Base-by-base conservation (phyloP, 2,113 vertebrate genomes). In the Cephalopholis sonnerati region DNA sequence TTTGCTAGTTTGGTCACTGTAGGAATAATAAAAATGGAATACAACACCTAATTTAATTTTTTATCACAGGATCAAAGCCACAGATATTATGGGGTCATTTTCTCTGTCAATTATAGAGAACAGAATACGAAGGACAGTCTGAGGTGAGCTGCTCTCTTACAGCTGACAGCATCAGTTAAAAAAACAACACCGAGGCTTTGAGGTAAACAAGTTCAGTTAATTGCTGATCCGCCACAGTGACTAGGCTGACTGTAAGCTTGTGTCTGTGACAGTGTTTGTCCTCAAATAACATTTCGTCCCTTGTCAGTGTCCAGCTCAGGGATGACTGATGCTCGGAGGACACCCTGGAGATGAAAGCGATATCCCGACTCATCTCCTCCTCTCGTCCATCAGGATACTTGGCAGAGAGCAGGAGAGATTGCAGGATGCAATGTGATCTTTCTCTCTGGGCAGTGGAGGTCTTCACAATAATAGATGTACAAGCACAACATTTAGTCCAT, bases 321-420 rank as follows among this genome's bases (percentile, higher is more conserved):
- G 4, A 61, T 62, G 76, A 79, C 57, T 29, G 53, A 73, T 29
- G 61, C 46, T 70, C 44, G n/a, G 41, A 71, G 41, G 75, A 66
- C 67, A 67, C 74, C 67, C 55, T 36, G 64, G 61, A 69, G 74
- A 86, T 50, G 63, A 77, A 71, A 58, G 55, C 55, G 41, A 82
- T 46, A 57, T 77, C 39, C 7, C 4, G 2, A 7, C 16, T 48
- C 1, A 5, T 57, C 71, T 70, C 78, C 32, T 59, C 53, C 53
- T 62, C 29, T 77, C 64, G 58, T 70, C 67, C 69, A 62, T 69
- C 77, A 71, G 79, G 1, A 61, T 12, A 58, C 22, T 29, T 64
- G 51, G 36, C 53, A 61, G 44, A 12, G 57, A 53, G 65, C 29
- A 64, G 77, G 13, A 18, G 11, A 50, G 17, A 59, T 51, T 5